Conservation (phyloP, 2,797 vertebrate genomes). For the Nasua narica region DNA sequence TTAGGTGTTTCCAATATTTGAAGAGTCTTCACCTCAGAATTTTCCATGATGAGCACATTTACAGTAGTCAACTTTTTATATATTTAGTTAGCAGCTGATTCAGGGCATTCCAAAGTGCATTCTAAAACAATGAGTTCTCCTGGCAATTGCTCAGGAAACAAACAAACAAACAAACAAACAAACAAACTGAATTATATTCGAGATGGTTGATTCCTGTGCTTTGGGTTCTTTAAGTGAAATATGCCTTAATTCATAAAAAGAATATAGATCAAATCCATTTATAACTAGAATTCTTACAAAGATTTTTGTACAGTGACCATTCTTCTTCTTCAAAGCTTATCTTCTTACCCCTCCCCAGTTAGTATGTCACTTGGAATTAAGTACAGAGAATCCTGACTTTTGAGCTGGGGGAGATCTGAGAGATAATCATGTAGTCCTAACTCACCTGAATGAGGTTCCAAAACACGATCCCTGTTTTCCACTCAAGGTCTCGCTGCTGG, state of each 20-base stretch:
- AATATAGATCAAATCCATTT: background rate
- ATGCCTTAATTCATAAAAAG: background rate
- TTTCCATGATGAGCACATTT: constrained; percentile 53
- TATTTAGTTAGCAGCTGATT: constrained; percentile 44
- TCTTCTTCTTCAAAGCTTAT: background rate
- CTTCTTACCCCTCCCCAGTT: background rate
- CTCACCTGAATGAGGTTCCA: background rate
- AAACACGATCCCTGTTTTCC: background rate
- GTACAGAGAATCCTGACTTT: background rate
- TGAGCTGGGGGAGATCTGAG: background rate
- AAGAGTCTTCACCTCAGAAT: constrained; percentile 43
- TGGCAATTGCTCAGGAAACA: constrained; percentile 1
- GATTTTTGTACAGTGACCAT: background rate
- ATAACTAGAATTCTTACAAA: background rate
- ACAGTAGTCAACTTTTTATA: constrained; percentile 46
- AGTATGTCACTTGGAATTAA: background rate
- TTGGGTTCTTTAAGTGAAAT: background rate
- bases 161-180: background rate
- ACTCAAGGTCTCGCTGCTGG: background rate
- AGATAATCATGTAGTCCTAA: background rate
- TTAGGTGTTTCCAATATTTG: constrained; percentile 53
- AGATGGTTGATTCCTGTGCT: background rate
- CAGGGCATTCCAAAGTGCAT: background rate
- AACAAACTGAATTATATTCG: background rate
- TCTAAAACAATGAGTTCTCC: constrained; percentile 27